These are phyloP conservation scores for Dendrolimus punctatus DNA, from an alignment of 1,140 invertebrate genomes.

Conservation along the genomic window DNA sequence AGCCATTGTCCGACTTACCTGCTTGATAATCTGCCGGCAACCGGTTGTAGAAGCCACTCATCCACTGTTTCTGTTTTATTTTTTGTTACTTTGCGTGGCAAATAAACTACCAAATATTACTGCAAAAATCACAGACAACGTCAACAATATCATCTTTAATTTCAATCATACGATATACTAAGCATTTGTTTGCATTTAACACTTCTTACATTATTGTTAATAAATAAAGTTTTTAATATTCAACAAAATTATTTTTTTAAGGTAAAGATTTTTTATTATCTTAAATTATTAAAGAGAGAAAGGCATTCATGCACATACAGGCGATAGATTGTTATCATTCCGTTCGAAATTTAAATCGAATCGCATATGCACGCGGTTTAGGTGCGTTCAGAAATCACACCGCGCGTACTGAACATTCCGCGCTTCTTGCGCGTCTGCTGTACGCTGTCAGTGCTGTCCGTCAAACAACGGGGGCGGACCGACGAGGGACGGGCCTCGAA, in stretches of 20 bases:
- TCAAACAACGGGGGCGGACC: constrained; percentile 42
- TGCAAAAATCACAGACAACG: constrained; percentile 26
- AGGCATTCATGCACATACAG: constrained; percentile 31
- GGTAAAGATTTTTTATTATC: constrained; percentile 3
- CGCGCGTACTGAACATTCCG: constrained; percentile 43
- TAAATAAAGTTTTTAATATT: background rate
- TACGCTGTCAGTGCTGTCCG: constrained; percentile 35
- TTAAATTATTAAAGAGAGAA: constrained; percentile 5
- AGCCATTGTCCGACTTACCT: constrained; percentile 67
- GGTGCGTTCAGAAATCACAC: constrained; percentile 33
- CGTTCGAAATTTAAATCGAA: constrained; percentile 33
- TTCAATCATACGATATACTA: constrained; percentile 5
- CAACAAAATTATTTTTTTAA: too few species aligned
- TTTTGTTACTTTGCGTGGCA: too few species aligned
- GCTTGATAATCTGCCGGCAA: constrained; percentile 50
- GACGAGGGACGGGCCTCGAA: constrained; percentile 43
- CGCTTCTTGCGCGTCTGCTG: constrained; percentile 53
- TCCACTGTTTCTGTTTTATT: constrained; percentile 4
- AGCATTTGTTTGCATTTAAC: constrained; percentile 8
- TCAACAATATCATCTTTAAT: constrained; percentile 16
- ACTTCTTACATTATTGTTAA: constrained; percentile 5
- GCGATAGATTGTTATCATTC: constrained; percentile 23
- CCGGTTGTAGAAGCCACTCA: constrained; percentile 51
- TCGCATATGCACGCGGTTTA: constrained; percentile 18
- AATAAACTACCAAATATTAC: constrained; percentile 41